These are phyloP conservation scores for Nomia melanderi DNA, from an alignment of 1,140 invertebrate genomes.

Conservation along the genomic window DNA sequence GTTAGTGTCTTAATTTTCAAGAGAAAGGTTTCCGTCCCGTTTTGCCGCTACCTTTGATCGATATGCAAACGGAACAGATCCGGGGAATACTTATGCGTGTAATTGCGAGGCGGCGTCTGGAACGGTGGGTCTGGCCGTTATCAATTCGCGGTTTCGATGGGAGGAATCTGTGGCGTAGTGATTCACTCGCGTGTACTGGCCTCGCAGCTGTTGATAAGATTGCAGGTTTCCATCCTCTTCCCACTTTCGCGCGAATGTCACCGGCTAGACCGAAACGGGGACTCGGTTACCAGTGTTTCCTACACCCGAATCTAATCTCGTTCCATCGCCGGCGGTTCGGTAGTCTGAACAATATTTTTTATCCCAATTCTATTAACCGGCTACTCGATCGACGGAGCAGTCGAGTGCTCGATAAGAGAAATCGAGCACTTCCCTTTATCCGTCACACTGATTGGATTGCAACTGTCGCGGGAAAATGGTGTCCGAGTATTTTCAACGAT, in stretches of 20 bases:
- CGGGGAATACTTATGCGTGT: background rate
- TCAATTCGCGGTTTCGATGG: constrained; percentile 14
- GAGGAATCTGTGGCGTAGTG: constrained; percentile 38
- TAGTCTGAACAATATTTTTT: no score
- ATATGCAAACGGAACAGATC: background rate
- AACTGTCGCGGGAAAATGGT: no score
- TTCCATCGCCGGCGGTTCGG: no score
- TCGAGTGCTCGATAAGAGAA: no score
- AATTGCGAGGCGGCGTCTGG: background rate
- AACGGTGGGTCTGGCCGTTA: background rate
- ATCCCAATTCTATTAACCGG: no score
- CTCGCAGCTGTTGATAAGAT: constrained; percentile 56
- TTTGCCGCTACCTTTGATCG: constrained; percentile 4
- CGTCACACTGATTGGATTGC: no score
- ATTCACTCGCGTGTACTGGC: constrained; percentile 51
- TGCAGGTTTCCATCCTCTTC: constrained; percentile 19
- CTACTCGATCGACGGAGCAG: background rate
- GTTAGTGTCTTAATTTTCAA: constrained; percentile 10
- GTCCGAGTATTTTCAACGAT: no score
- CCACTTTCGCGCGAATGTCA: background rate
- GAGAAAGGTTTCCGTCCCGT: constrained; percentile 18
- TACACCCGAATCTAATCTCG: background rate
- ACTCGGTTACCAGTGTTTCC: background rate
- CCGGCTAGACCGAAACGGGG: background rate
- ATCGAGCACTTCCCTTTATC: no score